These are phyloP conservation scores for Dinocampus coccinellae DNA, from an alignment of 2,888 invertebrate genomes.

Conservation along the genomic window DNA sequence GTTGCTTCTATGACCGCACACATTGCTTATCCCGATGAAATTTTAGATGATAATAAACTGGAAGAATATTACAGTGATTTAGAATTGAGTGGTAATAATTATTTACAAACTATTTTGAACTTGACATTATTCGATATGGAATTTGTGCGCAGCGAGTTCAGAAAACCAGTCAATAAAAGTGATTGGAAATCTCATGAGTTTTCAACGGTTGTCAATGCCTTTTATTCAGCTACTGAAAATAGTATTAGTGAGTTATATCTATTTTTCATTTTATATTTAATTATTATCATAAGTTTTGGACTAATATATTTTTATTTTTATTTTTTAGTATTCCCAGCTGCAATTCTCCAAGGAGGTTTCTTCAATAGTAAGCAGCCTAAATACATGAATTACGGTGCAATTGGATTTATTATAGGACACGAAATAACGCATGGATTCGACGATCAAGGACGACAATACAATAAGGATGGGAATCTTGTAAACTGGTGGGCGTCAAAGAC, in stretches of 20 bases:
- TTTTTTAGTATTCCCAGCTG: constrained; percentile 88
- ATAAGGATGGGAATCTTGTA: constrained; percentile 89
- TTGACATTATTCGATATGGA: constrained; percentile 71
- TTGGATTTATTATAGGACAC: constrained; percentile 92
- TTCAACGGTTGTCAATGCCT: constrained; percentile 72
- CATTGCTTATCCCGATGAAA: constrained; percentile 93
- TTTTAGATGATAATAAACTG: constrained; percentile 84
- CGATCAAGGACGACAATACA: constrained; percentile 90
- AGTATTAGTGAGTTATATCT: constrained; percentile 74
- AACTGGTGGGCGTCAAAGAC: constrained; percentile 94
- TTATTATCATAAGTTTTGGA: too few species aligned
- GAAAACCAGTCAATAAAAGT: constrained; percentile 71
- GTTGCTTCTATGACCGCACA: constrained; percentile 83
- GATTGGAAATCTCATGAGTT: constrained; percentile 71
- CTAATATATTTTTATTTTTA: not conserved
- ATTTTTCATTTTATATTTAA: too few species aligned
- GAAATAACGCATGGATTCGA: constrained; percentile 94
- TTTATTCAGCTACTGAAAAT: constrained; percentile 72
- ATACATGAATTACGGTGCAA: constrained; percentile 93
- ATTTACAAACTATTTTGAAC: constrained; percentile 70
- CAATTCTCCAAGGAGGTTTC: constrained; percentile 92
- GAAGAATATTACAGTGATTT: constrained; percentile 79
- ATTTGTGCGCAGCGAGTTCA: constrained; percentile 70
- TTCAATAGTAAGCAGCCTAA: constrained; percentile 89
- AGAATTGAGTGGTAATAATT: constrained; percentile 67